A percentile compares a stretch with the other conserved stretches of the same genome.
phyloP scores from a whole-genome alignment of 2,888 invertebrate genomes.

The Coremacera marginata region DNA sequence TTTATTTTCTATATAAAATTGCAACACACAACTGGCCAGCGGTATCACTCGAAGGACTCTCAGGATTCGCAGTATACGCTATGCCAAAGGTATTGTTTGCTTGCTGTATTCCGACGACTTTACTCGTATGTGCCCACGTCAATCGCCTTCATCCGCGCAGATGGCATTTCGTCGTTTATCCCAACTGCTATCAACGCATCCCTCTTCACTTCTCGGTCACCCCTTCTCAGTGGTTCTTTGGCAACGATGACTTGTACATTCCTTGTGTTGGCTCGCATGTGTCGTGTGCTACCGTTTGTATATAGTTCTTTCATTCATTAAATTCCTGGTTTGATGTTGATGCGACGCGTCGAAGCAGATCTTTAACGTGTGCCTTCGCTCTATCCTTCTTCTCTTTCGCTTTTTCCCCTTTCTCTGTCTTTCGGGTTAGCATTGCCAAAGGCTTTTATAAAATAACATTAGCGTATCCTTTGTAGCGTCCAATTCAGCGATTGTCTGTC shows the following conservation, averaged over 20 bases:
- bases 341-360: background rate
- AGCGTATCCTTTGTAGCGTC: background rate
- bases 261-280: background rate
- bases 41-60: background rate
- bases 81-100: background rate
- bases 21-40: background rate
- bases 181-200: background rate
- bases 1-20: background rate
- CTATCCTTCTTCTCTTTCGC: background rate
- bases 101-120: background rate
- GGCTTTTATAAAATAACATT: background rate
- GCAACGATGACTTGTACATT: background rate
- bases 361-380: background rate
- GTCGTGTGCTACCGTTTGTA: background rate
- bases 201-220: background rate
- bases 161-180: slow-evolving; percentile 12
- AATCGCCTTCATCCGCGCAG: slow-evolving; percentile 40
- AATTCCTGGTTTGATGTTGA: slow-evolving; percentile 12
- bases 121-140: slow-evolving; percentile 26
- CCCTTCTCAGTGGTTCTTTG: background rate
- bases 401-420: background rate
- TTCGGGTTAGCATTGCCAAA: background rate
- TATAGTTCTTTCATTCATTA: slow-evolving; percentile 33
- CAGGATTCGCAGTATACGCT: background rate
- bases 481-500: background rate